These are phyloP conservation scores for Plotosus lineatus DNA, from an alignment of 2,113 vertebrate species.

Conservation along the genomic window DNA sequence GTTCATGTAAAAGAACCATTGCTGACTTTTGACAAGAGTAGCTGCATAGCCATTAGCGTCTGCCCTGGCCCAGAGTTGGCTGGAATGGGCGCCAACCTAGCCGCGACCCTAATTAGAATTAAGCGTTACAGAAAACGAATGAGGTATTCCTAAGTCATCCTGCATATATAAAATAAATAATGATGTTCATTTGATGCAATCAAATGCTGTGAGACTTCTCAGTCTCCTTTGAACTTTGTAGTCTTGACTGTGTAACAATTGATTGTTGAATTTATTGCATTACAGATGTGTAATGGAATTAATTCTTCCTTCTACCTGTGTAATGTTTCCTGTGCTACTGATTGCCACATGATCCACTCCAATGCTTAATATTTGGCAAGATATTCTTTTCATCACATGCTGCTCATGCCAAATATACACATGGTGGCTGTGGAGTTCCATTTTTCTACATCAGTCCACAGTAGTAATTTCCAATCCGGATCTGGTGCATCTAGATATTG, in stretches of 20 bases:
- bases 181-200: too few species aligned
- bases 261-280: neutral
- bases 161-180: too few species aligned
- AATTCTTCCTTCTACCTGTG: neutral
- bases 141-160: too few species aligned
- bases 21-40: too few species aligned
- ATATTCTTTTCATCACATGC: neutral
- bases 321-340: too few species aligned
- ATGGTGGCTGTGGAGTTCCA: neutral
- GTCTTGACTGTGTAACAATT: neutral
- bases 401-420: neutral
- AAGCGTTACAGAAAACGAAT: too few species aligned
- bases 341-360: neutral
- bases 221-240: neutral
- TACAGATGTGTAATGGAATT: neutral
- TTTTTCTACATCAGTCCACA: neutral
- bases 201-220: neutral
- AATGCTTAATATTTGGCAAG: neutral
- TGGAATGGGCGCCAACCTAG: too few species aligned
- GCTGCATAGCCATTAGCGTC: too few species aligned
- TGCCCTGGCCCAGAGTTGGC: too few species aligned
- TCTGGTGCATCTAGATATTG: neutral
- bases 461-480: neutral
- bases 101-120: too few species aligned
- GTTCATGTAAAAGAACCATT: too few species aligned